Evolutionary conservation across 2,888 invertebrate genomes (phyloP), one percentile per base, ranked within the genome.

Genomic region (Ditylenchus weischeri): DNA sequence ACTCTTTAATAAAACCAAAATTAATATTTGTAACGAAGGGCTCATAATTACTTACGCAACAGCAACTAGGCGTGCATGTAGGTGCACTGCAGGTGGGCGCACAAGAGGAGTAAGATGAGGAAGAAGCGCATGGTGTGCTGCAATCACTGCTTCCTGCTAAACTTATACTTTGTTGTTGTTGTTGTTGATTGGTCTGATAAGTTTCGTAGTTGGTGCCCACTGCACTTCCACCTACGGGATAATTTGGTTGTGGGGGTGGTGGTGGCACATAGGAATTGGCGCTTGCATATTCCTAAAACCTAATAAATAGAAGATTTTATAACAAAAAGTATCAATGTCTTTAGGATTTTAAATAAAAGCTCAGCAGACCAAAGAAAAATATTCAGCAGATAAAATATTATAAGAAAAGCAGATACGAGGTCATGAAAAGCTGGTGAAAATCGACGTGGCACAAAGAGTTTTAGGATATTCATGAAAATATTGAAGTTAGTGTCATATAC

Each of bases 211-310:
- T 23, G 11, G 36, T 47, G 21, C 57, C 64, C 19, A 36, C 38
- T 15, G 62, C 50, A 18, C 38, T 6, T 43, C 38, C 36, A 35
- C n/a, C 13, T 19, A 35, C 19, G 11, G 54, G 48, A 35, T 43
- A 49, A 23, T 19, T 47, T 6, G 29, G 21, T 29, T 61, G 61
- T 62, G 47, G 63, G 8, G 58, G 36, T n/a, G 64, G 65, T 11
- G 63, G 64, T 11, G 15, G 65, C 23, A 63, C 61, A 38, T 48
- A 61, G 19, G 51, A 48, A 49, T 63, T 63, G 29, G 13, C n/a
- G 18, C 1, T 1, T 35, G 48, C 6, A 62, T 61, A 61, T 15
- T 19, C 23, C 57, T 63, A 61, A n/a, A 36, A 29, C 8, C 2
- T 5, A 29, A 29, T 4, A 29, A 29, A n/a, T n/a, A n/a, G n/a